Evolutionary conservation across 2,888 invertebrate species (phyloP).

Genomic region (Diplolepis rosae): DNA sequence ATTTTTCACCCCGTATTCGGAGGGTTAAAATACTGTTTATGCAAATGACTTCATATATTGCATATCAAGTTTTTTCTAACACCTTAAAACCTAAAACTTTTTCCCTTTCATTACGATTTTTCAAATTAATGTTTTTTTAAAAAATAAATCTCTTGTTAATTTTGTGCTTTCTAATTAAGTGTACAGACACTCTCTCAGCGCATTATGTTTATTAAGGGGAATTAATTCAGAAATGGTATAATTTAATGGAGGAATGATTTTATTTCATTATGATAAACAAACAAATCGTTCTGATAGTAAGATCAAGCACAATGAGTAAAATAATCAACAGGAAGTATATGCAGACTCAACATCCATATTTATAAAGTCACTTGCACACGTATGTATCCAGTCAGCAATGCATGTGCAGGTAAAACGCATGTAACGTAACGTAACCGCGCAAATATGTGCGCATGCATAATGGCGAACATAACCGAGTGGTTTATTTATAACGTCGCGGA

Average conservation of each 20-base stretch:
- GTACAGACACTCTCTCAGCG: too few species aligned
- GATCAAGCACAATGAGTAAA: constrained; percentile 33
- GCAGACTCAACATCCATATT: constrained; percentile 40
- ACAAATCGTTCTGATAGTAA: constrained; percentile 15
- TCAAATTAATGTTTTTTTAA: too few species aligned
- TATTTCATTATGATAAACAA: constrained; percentile 22
- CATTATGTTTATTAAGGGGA: too few species aligned
- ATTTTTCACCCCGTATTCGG: too few species aligned
- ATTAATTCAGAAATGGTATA: too few species aligned
- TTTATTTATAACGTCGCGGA: constrained; percentile 69
- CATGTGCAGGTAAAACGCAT: constrained; percentile 34
- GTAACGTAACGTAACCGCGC: constrained; percentile 50
- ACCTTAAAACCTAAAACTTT: too few species aligned
- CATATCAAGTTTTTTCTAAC: too few species aligned
- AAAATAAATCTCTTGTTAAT: too few species aligned
- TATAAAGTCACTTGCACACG: constrained; percentile 40
- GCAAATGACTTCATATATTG: too few species aligned
- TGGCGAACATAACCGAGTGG: constrained; percentile 65
- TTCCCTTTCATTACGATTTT: too few species aligned
- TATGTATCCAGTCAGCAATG: constrained; percentile 33
- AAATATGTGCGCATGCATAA: constrained; percentile 64
- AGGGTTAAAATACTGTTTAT: too few species aligned
- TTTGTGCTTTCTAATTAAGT: too few species aligned
- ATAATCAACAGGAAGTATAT: constrained; percentile 38
- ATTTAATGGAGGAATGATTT: not conserved